A percentile compares a stretch with the other conserved stretches of the same genome.
These are phyloP conservation scores for Rhinophrynus dorsalis DNA, from an alignment of 2,797 vertebrate species.

Conservation along the genomic window DNA sequence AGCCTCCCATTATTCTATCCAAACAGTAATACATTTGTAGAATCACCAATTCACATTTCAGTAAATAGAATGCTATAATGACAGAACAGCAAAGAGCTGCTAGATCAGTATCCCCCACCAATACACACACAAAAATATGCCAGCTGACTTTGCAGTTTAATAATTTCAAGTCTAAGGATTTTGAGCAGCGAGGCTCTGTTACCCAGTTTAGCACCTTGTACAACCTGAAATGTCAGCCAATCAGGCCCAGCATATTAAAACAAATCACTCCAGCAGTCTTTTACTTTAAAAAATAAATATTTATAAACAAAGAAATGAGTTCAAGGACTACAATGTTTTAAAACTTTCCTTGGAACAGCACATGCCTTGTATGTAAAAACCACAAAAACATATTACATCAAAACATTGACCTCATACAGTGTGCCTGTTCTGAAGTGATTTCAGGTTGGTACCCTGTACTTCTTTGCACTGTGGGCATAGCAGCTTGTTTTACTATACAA, in stretches of 20 bases:
- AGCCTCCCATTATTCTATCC: too few relatives aligned
- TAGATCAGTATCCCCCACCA: too few relatives aligned
- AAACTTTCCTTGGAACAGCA: conserved; percentile 60
- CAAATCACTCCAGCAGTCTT: conserved; percentile 8
- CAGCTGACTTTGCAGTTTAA: too few relatives aligned
- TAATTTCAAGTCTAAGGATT: too few relatives aligned
- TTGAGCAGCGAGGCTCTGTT: too few relatives aligned
- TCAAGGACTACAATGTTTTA: conserved; percentile 58
- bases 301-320: conserved; percentile 69
- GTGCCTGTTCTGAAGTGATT: conserved; percentile 6
- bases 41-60: too few relatives aligned
- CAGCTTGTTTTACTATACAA: not conserved
- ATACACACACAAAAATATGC: too few relatives aligned
- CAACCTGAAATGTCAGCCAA: too few relatives aligned
- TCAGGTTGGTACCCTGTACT: not conserved
- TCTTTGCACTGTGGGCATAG: not conserved
- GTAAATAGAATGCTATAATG: too few relatives aligned
- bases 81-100: too few relatives aligned
- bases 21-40: too few relatives aligned
- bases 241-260: not conserved
- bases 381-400: conserved; percentile 57
- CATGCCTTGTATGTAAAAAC: conserved; percentile 54
- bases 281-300: conserved; percentile 76
- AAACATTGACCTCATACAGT: conserved; percentile 38
- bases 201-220: too few relatives aligned